phyloP scores from a whole-genome alignment of 64 coral and sea anemone genomes.

The Stichodactyla helianthus region DNA sequence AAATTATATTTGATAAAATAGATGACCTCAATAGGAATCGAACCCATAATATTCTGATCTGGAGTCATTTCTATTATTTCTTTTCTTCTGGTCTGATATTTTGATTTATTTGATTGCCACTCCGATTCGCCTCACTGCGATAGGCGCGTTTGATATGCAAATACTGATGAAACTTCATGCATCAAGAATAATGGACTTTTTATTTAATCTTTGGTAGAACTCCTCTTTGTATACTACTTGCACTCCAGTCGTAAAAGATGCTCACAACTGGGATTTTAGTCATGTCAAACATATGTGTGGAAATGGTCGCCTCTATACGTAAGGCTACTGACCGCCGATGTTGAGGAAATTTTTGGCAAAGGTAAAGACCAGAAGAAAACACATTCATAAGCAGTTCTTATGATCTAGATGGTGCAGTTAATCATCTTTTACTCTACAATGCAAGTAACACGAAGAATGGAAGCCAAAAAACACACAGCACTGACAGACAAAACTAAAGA shows the following conservation, averaged over 20 bases:
- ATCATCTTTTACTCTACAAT: conserved; percentile 33
- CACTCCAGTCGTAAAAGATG: conserved; percentile 49
- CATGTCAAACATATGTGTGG: conserved; percentile 64
- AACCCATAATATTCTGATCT: no score
- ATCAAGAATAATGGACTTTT: no score
- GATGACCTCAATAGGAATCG: no score
- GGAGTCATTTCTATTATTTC: no score
- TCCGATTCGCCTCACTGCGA: no score
- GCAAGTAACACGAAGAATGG: conserved; percentile 29
- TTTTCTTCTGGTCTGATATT: no score
- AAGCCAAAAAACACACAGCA: conserved; percentile 15
- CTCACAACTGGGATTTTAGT: conserved; percentile 58
- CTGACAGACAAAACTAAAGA: conserved; percentile 6
- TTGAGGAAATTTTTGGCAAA: conserved; percentile 51
- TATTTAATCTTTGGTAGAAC: no score
- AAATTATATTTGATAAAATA: no score
- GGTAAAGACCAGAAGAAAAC: conserved; percentile 17
- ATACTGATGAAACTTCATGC: no score
- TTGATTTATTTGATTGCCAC: no score
- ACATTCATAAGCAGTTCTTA: conserved; percentile 25
- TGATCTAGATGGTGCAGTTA: conserved; percentile 46
- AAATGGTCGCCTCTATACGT: conserved; percentile 46
- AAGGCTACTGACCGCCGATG: conserved; percentile 22
- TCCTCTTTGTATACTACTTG: no score
- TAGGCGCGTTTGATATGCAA: no score